phyloP scores from a whole-genome alignment of 2,888 invertebrate genomes.

The Falcaria lacertinaria region DNA sequence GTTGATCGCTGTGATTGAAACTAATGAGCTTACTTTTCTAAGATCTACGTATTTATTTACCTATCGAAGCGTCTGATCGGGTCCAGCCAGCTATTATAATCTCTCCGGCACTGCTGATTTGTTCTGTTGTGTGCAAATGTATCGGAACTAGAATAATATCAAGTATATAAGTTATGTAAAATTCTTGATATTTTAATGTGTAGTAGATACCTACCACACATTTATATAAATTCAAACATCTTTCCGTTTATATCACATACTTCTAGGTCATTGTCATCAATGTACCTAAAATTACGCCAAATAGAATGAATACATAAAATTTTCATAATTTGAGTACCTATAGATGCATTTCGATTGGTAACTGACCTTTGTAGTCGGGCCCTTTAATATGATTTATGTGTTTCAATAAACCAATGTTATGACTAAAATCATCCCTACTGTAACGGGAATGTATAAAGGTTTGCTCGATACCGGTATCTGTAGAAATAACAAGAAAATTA shows the following conservation, averaged over 20 bases:
- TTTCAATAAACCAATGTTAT: constrained; percentile 56
- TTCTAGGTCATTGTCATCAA: too few species aligned
- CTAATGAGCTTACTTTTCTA: too few species aligned
- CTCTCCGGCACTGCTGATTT: not conserved
- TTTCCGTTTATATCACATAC: too few species aligned
- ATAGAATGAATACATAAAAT: not conserved
- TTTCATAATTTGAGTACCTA: not conserved
- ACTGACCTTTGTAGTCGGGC: constrained; percentile 18
- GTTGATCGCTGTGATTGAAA: too few species aligned
- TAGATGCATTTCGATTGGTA: too few species aligned
- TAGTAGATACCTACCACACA: too few species aligned
- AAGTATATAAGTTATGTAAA: too few species aligned
- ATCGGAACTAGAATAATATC: not conserved
- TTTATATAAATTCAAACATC: not conserved
- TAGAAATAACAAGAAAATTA: not conserved
- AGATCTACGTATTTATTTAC: not conserved
- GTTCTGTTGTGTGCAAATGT: not conserved
- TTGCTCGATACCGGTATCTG: constrained; percentile 37
- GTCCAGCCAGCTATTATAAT: not conserved
- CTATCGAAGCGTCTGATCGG: not conserved
- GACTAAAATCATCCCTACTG: constrained; percentile 39
- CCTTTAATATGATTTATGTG: constrained; percentile 25
- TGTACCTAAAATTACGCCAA: too few species aligned
- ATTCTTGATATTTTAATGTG: not conserved
- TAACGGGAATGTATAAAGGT: constrained; percentile 50